Base-by-base conservation (phyloP, 2,797 vertebrate genomes). In the Buceros bicornis region DNA sequence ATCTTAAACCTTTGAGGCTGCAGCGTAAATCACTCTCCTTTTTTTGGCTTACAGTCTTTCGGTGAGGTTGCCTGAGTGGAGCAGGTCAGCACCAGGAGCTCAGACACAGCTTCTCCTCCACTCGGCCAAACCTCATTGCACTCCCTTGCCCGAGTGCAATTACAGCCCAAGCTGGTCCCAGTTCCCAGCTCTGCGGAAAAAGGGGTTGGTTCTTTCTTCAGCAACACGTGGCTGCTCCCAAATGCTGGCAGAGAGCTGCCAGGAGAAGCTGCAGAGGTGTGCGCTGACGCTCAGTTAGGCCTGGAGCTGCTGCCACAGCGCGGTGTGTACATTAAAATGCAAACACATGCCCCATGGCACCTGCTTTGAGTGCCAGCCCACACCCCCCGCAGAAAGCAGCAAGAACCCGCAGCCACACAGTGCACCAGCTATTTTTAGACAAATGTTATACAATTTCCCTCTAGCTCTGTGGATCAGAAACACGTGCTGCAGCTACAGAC, bases 401-500 rank as follows among this genome's bases (percentile, higher is more conserved):
- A 81, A 77, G 78, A 78, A 61, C 53, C 70, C 82, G 78, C 1
- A 89, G 82, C 61, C 54, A 57, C 85, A 70, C 22, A 65, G 50
- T 10, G 26, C 62, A 45, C 0, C 5, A 88, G 87, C 51, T 94
- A 94, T 74, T 95, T 93, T 93, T 86, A 97, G 77, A 50, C 25
- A 50, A 82, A 76, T 6, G n/a, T 64, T 89, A 76, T 4, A 82
- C 71, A 73, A 61, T 90, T 95, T 65, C 58, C 70, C 51, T 53
- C 54, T 33, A 42, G 85, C 37, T 87, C 28, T 67, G 24, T 2
- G 54, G 77, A 95, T 92, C 86, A 95, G 91, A 96, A 97, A 92
- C 94, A 95, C 3, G 87, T 82, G 88, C 92, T 92, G 71, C 83
- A 94, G 85, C 67, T 84, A 82, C 31, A 82, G 26, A 60, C 51